Evolutionary conservation across 2,888 invertebrate genomes (phyloP).

Genomic region (Halictus quadricinctus): DNA sequence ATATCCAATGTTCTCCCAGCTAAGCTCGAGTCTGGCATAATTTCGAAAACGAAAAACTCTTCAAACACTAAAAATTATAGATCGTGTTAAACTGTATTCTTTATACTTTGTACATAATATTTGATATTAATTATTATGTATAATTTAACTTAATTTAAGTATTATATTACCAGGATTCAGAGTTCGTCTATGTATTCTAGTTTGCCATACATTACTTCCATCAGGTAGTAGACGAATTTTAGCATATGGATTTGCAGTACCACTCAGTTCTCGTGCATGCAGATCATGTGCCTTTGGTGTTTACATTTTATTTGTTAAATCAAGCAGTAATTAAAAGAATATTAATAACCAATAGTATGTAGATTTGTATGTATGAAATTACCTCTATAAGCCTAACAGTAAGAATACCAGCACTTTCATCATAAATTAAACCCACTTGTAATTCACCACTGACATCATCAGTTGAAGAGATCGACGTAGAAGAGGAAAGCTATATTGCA

Average conservation of each 20-base stretch:
- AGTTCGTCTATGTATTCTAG: constrained; percentile 86
- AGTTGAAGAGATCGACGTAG: constrained; percentile 73
- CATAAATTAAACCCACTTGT: constrained; percentile 86
- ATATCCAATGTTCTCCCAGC: constrained; percentile 85
- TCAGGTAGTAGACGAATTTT: constrained; percentile 86
- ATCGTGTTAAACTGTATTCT: constrained; percentile 20
- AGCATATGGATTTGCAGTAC: constrained; percentile 87
- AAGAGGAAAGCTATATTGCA: constrained; percentile 76
- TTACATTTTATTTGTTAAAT: constrained; percentile 2
- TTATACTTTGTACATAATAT: constrained; percentile 14
- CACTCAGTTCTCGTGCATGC: constrained; percentile 85
- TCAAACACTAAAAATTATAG: constrained; percentile 84
- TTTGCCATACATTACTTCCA: constrained; percentile 86
- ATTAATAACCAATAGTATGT: background rate
- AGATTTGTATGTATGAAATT: constrained; percentile 43
- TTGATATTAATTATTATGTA: background rate
- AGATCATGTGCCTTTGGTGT: constrained; percentile 84
- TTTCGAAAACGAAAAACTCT: constrained; percentile 88
- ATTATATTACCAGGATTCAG: constrained; percentile 84
- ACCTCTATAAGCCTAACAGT: constrained; percentile 87
- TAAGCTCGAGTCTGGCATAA: constrained; percentile 83
- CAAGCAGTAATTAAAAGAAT: background rate
- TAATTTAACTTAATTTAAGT: background rate
- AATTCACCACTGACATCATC: constrained; percentile 86
- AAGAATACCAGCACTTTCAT: constrained; percentile 86